These are phyloP conservation scores for Melangyna quadrimaculata DNA, from an alignment of 2,888 invertebrate species.

Conservation along the genomic window DNA sequence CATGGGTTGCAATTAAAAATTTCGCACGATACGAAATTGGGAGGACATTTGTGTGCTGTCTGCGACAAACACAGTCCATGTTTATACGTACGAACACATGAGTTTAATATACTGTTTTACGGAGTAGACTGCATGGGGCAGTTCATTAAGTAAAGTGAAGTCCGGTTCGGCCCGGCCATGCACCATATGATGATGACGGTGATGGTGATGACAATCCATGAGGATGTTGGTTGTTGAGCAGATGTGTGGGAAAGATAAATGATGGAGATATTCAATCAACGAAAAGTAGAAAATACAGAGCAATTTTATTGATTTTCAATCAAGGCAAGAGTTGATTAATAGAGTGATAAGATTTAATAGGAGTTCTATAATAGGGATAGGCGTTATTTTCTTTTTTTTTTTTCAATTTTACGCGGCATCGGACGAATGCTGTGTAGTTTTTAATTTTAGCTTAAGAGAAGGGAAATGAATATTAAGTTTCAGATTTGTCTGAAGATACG, in stretches of 20 bases:
- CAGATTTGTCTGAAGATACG: not conserved
- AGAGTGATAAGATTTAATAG: slow-evolving; percentile 30
- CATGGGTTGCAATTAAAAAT: slow-evolving; percentile 67
- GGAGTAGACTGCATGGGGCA: slow-evolving; percentile 2
- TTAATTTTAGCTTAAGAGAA: not conserved
- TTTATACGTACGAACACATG: slow-evolving; percentile 8
- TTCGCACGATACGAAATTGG: slow-evolving; percentile 61
- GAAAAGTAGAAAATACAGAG: slow-evolving; percentile 20
- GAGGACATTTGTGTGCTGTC: slow-evolving; percentile 51
- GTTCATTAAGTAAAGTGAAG: slow-evolving; percentile 42
- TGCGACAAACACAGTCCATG: slow-evolving; percentile 16
- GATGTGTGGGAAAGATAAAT: slow-evolving; percentile 32
- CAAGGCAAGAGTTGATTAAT: slow-evolving; percentile 29
- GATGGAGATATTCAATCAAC: slow-evolving; percentile 40
- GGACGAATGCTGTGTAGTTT: not conserved
- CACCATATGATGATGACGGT: not conserved
- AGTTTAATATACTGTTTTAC: not conserved
- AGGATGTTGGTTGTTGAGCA: not conserved
- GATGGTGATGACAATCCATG: not conserved
- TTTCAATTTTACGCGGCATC: not conserved
- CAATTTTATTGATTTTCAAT: slow-evolving; percentile 50
- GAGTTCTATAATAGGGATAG: not conserved
- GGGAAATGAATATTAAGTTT: not conserved
- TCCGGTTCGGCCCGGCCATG: not conserved
- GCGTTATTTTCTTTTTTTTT: not conserved